phyloP scores from a whole-genome alignment of 2,888 invertebrate genomes.

The Plemyria rubiginata region DNA sequence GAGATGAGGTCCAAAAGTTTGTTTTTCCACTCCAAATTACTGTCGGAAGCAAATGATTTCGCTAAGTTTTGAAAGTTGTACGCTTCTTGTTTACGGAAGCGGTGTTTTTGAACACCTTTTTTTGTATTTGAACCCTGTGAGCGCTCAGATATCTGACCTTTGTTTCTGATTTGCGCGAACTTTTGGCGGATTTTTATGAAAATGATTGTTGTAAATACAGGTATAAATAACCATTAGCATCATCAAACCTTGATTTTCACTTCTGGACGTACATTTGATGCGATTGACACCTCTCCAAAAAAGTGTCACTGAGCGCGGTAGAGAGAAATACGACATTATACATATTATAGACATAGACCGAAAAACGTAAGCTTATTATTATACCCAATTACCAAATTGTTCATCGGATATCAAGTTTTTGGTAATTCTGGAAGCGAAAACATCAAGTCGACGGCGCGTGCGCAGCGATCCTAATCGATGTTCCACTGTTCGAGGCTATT shows the following conservation, averaged over 20 bases:
- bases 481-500: conserved; percentile 62
- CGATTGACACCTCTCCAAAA: too few species aligned
- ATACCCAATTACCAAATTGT: conserved; percentile 47
- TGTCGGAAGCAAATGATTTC: conserved; percentile 74
- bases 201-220: too few species aligned
- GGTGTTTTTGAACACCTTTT: conserved; percentile 39
- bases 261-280: too few species aligned
- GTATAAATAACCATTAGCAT: too few species aligned
- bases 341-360: too few species aligned
- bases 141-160: too few species aligned
- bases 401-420: conserved; percentile 75
- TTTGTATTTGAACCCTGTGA: not conserved
- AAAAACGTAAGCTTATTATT: not conserved
- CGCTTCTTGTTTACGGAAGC: conserved; percentile 55
- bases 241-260: too few species aligned
- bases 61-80: conserved; percentile 50
- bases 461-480: conserved; percentile 76
- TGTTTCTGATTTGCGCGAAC: too few species aligned
- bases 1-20: conserved; percentile 74
- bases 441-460: conserved; percentile 73
- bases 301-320: too few species aligned
- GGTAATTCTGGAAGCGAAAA: conserved; percentile 63
- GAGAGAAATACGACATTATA: too few species aligned
- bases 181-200: too few species aligned
- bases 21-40: conserved; percentile 71